phyloP scores from a whole-genome alignment of 2,888 invertebrate species.

The Catocala nupta region DNA sequence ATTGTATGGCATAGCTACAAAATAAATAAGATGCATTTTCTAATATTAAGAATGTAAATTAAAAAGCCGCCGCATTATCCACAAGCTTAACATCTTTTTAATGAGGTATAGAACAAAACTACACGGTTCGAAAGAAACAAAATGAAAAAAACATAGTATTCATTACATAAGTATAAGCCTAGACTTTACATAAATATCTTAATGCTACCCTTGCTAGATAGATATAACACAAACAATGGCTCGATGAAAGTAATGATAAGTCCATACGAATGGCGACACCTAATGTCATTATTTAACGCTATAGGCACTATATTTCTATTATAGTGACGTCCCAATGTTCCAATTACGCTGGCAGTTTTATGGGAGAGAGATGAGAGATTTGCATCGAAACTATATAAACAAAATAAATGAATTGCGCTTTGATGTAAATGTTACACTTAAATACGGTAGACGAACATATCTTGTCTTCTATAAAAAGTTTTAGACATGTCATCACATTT shows the following conservation, averaged over 20 bases:
- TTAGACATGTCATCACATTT: background rate
- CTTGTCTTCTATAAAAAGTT: background rate
- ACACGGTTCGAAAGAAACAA: no score
- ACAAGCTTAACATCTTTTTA: no score
- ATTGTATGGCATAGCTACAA: no score
- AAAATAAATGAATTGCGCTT: background rate
- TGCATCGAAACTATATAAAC: constrained; percentile 6
- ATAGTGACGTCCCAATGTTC: constrained; percentile 15
- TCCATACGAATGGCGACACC: constrained; percentile 34
- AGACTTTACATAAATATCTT: no score
- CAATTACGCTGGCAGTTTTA: constrained; percentile 4
- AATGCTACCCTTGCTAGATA: no score
- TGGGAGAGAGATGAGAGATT: constrained; percentile 7
- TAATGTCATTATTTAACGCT: constrained; percentile 23
- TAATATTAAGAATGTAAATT: no score
- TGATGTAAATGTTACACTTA: background rate
- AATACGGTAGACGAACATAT: background rate
- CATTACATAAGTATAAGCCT: no score
- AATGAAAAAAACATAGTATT: no score
- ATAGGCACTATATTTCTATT: constrained; percentile 26
- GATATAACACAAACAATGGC: constrained; percentile 20
- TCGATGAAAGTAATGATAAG: constrained; percentile 38
- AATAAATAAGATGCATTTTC: no score
- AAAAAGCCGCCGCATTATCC: no score
- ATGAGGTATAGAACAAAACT: no score